A percentile compares a stretch with the other conserved stretches of the same genome.
phyloP scores from a whole-genome alignment of 2,888 invertebrate genomes.

The Ariolimax columbianus region DNA sequence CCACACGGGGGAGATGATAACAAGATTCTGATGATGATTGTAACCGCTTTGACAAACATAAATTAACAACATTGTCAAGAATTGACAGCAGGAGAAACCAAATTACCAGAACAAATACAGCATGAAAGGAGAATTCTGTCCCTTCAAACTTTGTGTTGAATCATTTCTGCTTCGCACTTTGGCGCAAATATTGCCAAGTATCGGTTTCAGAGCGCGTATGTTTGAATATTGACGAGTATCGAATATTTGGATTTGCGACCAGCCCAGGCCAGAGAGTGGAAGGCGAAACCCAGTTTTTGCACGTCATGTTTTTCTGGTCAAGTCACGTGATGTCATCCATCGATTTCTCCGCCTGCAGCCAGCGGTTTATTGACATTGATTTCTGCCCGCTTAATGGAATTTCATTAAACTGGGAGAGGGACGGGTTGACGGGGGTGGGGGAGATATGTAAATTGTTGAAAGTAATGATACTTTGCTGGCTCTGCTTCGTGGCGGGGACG shows the following conservation, averaged over 20 bases:
- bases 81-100: too few relatives aligned
- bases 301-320: slow-evolving; percentile 7
- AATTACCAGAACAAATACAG: too few relatives aligned
- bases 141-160: not conserved
- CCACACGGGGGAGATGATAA: too few relatives aligned
- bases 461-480: slow-evolving; percentile 31
- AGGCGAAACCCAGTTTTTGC: slow-evolving; percentile 30
- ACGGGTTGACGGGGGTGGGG: not conserved
- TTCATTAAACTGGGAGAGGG: slow-evolving; percentile 39
- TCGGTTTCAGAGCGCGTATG: not conserved
- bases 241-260: not conserved
- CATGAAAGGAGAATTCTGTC: not conserved
- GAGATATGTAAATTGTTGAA: slow-evolving; percentile 26
- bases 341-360: slow-evolving; percentile 33
- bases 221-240: slow-evolving; percentile 15
- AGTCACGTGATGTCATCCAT: slow-evolving; percentile 31
- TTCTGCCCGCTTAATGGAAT: slow-evolving; percentile 50
- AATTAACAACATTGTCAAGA: too few relatives aligned
- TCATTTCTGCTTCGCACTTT: not conserved
- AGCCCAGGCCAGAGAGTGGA: not conserved
- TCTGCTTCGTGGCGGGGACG: too few relatives aligned
- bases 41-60: too few relatives aligned
- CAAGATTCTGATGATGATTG: too few relatives aligned
- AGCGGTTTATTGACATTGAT: slow-evolving; percentile 49
- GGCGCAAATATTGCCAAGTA: not conserved